Conservation (phyloP, 92 coral and sea anemone genomes). For the Bergia sp. region DNA sequence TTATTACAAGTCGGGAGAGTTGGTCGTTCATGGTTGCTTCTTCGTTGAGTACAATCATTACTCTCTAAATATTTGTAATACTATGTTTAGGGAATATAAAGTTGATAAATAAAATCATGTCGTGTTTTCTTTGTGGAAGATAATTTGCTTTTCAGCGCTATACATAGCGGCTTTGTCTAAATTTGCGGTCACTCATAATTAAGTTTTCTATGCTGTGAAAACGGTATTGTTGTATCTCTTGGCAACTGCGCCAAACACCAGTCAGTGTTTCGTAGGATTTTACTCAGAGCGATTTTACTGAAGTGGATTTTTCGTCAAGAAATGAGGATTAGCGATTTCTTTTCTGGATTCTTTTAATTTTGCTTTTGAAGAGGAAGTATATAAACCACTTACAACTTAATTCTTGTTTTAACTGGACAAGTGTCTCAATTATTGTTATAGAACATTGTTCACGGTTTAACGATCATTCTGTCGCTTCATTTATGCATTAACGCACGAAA, state of each 20-base stretch:
- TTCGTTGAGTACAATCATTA: background rate
- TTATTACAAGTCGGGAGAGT: no score
- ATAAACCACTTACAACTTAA: no score
- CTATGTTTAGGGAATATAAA: constrained; percentile 15
- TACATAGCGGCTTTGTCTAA: background rate
- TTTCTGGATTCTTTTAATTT: no score
- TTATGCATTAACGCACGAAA: background rate
- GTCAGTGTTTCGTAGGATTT: background rate
- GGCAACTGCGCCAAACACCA: constrained; percentile 29
- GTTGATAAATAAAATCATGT: constrained; percentile 28
- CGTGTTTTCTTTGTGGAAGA: constrained; percentile 23
- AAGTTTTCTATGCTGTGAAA: background rate
- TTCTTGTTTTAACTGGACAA: background rate
- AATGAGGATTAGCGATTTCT: no score
- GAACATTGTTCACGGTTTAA: background rate
- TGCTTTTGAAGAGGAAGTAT: background rate
- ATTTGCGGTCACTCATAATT: constrained; percentile 29
- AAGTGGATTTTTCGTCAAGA: background rate
- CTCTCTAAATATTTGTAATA: constrained; percentile 30
- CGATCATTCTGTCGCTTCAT: background rate
- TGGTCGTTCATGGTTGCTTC: background rate
- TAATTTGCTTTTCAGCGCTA: constrained; percentile 9
- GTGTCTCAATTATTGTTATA: no score
- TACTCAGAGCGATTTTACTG: background rate
- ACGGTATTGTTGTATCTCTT: constrained; percentile 20